Conservation (phyloP, 2,113 vertebrate genomes). For the Leptocoma aspasia region DNA sequence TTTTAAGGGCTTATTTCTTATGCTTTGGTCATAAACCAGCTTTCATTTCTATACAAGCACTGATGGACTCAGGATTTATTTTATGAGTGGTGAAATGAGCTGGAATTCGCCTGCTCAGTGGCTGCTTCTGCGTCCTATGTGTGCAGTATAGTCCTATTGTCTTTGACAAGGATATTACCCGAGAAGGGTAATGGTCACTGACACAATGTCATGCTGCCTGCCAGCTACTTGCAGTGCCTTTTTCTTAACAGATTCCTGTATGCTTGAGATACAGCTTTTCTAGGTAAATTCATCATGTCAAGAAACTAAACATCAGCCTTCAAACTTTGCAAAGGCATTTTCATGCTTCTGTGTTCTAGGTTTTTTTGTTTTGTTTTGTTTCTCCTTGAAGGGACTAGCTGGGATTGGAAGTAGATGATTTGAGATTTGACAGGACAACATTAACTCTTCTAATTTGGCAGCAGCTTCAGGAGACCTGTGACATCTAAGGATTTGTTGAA, state of each 20-base stretch:
- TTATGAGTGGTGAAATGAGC: background rate
- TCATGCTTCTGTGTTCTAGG: background rate
- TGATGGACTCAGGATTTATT: background rate
- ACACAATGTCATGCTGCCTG: background rate
- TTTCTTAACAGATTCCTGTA: background rate
- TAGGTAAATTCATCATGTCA: background rate
- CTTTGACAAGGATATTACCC: background rate
- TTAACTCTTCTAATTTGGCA: background rate
- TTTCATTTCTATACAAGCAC: background rate
- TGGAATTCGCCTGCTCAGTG: background rate
- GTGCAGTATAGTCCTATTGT: background rate
- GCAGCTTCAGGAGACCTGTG: background rate
- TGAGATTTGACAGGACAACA: background rate
- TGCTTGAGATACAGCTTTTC: background rate
- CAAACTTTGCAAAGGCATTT: background rate
- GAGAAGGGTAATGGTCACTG: background rate
- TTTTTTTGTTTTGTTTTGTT: background rate
- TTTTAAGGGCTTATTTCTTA: conserved; percentile 19
- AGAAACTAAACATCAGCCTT: background rate
- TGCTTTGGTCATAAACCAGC: background rate
- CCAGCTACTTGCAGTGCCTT: background rate
- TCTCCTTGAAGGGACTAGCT: background rate
- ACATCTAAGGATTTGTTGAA: background rate
- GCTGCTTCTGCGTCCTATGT: background rate
- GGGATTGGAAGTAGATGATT: background rate